Evolutionary conservation across 2,888 invertebrate species (phyloP).

Genomic region (Leptopilina myrica): DNA sequence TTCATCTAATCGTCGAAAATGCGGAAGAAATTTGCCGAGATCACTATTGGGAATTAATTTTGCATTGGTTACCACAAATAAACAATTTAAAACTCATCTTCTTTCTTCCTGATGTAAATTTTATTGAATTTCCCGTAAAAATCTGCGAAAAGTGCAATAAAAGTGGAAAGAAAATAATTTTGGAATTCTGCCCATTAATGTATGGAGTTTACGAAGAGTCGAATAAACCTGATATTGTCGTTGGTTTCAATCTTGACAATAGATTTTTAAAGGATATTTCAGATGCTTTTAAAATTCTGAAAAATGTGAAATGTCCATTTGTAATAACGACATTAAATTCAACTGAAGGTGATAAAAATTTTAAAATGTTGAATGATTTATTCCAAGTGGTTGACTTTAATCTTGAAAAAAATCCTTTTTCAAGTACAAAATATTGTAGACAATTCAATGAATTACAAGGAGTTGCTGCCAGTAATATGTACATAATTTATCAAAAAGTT

Average conservation of each 20-base stretch:
- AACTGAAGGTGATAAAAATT: background rate
- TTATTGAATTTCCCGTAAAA: slow-evolving; percentile 44
- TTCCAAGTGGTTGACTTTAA: slow-evolving; percentile 56
- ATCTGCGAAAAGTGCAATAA: slow-evolving; percentile 60
- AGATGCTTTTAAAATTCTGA: slow-evolving; percentile 63
- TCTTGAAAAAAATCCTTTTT: slow-evolving; percentile 63
- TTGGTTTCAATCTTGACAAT: slow-evolving; percentile 64
- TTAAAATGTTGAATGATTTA: slow-evolving; percentile 7
- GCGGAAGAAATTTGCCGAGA: slow-evolving; percentile 62
- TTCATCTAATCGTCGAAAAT: slow-evolving; percentile 72
- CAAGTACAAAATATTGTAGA: slow-evolving; percentile 65
- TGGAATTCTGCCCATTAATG: slow-evolving; percentile 52
- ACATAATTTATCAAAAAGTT: slow-evolving; percentile 42
- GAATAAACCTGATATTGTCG: slow-evolving; percentile 61
- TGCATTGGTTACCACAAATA: slow-evolving; percentile 68
- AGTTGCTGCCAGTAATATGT: background rate
- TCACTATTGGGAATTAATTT: slow-evolving; percentile 69
- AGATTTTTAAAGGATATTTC: slow-evolving; percentile 54
- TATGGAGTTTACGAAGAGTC: slow-evolving; percentile 65
- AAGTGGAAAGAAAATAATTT: slow-evolving; percentile 55
- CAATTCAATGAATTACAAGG: slow-evolving; percentile 19
- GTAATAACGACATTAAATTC: slow-evolving; percentile 65
- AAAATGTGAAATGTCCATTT: slow-evolving; percentile 64
- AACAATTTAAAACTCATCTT: slow-evolving; percentile 62
- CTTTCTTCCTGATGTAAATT: slow-evolving; percentile 68